Evolutionary conservation across 1,140 invertebrate genomes (phyloP).

Genomic region (Drosophila micromelanica): DNA sequence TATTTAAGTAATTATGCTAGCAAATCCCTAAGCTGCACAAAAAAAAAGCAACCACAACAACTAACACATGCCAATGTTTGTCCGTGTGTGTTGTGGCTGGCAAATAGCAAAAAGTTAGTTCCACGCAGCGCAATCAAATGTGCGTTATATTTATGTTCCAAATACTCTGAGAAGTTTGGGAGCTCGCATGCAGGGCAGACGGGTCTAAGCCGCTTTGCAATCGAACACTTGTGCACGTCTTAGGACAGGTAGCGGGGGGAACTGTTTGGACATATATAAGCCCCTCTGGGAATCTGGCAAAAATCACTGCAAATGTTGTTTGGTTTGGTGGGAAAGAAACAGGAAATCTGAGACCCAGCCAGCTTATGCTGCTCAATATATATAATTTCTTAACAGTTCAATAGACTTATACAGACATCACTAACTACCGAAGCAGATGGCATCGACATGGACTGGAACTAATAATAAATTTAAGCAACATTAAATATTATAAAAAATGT

Average conservation of each 20-base stretch:
- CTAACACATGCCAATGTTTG: conserved; percentile 6
- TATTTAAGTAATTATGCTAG: conserved; percentile 73
- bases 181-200: neutral
- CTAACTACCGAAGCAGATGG: too few species aligned
- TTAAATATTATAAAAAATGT: too few species aligned
- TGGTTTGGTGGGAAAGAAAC: neutral
- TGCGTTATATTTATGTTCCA: conserved; percentile 42
- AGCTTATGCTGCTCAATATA: neutral
- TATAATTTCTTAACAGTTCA: too few species aligned
- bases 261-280: neutral
- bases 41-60: conserved; percentile 6
- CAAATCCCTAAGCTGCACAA: conserved; percentile 43
- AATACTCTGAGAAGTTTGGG: neutral
- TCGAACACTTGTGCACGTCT: neutral
- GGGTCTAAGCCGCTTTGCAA: conserved; percentile 16
- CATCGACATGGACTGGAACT: too few species aligned
- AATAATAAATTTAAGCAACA: too few species aligned
- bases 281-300: neutral
- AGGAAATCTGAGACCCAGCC: neutral
- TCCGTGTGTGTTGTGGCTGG: conserved; percentile 11
- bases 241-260: neutral
- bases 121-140: conserved; percentile 45
- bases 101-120: conserved; percentile 20
- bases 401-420: neutral
- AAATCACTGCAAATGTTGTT: neutral